These are phyloP conservation scores for Meloe dianella DNA, from an alignment of 2,888 invertebrate genomes.

Conservation along the genomic window DNA sequence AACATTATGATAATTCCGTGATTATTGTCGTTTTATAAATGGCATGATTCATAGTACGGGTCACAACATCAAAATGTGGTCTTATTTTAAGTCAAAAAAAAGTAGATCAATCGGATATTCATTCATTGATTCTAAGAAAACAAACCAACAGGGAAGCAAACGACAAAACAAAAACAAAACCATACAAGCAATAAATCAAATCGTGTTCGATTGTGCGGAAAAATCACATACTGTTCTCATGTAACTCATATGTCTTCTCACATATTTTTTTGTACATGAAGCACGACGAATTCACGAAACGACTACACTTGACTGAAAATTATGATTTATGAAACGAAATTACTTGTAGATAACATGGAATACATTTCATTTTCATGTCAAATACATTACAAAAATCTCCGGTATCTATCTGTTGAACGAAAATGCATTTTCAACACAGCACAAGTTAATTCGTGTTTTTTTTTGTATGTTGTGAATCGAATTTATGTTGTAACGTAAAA, in stretches of 20 bases:
- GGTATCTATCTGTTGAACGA: neutral
- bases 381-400: slow-evolving; percentile 15
- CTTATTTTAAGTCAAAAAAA: too few species aligned
- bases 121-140: slow-evolving; percentile 6
- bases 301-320: slow-evolving; percentile 14
- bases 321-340: slow-evolving; percentile 19
- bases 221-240: neutral
- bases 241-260: neutral
- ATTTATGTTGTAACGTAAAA: neutral
- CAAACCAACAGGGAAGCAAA: neutral
- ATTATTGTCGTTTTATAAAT: neutral
- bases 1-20: neutral
- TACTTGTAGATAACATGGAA: slow-evolving; percentile 16
- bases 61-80: neutral
- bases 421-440: slow-evolving; percentile 5
- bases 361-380: slow-evolving; percentile 23
- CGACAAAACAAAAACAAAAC: neutral
- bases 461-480: neutral
- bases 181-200: slow-evolving; percentile 7
- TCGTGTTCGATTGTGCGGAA: slow-evolving; percentile 13
- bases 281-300: slow-evolving; percentile 1
- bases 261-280: neutral
- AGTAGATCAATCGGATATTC: neutral
- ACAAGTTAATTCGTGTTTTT: neutral
- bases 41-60: neutral